Conservation (phyloP, 2,113 vertebrate genomes). For the Eolophus roseicapilla region DNA sequence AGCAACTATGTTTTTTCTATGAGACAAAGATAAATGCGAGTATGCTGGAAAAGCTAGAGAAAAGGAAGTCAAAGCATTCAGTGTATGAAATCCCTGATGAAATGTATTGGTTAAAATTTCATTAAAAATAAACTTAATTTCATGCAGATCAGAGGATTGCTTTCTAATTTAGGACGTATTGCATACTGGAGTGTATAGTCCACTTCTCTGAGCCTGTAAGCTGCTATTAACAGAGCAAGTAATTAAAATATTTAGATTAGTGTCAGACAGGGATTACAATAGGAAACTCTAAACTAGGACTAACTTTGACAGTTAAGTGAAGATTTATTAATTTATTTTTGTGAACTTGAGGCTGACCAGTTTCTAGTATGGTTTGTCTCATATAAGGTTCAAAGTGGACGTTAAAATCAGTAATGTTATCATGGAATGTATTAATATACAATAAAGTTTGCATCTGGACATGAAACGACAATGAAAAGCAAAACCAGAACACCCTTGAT, state of each 20-base stretch:
- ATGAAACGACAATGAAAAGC: neutral
- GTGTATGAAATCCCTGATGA: neutral
- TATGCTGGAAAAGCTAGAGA: neutral
- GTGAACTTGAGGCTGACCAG: neutral
- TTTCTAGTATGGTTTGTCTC: neutral
- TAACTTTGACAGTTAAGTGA: neutral
- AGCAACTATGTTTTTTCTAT: neutral
- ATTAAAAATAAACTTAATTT: conserved; percentile 8
- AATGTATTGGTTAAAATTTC: neutral
- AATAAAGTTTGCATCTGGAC: neutral
- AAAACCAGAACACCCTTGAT: neutral
- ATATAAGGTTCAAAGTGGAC: neutral
- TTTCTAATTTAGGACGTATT: conserved; percentile 1
- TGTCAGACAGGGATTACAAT: neutral
- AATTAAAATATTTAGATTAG: conserved; percentile 41
- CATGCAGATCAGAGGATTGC: neutral
- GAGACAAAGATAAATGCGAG: neutral
- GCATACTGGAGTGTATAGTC: neutral
- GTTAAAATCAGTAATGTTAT: neutral
- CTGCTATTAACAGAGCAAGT: neutral
- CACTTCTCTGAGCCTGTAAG: conserved; percentile 2
- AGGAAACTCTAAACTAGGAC: neutral
- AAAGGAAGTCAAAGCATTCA: neutral
- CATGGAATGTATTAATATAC: neutral
- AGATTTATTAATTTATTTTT: neutral